Evolutionary conservation across 30 jellyfish, hydroid and myxozoan genomes (phyloP).

Genomic region (Morbakka virulenta): DNA sequence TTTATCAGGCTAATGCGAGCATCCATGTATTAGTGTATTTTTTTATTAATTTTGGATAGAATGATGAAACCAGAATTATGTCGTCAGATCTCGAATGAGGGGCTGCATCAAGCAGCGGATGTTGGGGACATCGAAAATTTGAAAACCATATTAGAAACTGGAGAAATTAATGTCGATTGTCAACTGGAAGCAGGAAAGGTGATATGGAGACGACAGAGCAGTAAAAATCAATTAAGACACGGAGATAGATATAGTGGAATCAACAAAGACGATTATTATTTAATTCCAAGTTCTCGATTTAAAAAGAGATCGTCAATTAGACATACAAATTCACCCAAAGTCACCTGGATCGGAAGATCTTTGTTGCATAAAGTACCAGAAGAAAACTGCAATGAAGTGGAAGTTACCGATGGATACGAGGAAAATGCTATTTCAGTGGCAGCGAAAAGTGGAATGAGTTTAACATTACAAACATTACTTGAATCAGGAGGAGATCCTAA

Average conservation of each 20-base stretch:
- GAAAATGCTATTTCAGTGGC: constrained; percentile 1
- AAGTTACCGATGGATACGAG: neutral
- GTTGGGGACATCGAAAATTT: neutral
- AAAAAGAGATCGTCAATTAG: neutral
- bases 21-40: no score
- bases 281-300: neutral
- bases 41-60: no score
- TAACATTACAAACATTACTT: constrained; percentile 23
- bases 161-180: neutral
- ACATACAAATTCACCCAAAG: neutral
- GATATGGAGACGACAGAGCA: neutral
- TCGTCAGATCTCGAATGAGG: neutral
- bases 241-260: neutral
- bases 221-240: neutral
- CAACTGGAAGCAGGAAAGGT: neutral
- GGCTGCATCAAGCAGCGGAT: constrained; percentile 19
- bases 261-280: neutral
- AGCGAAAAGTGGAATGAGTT: constrained; percentile 1
- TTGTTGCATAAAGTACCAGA: neutral
- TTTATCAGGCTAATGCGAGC: no score
- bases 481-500: constrained; percentile 56
- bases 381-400: neutral
- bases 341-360: neutral
- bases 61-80: neutral
- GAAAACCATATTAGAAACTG: neutral